Evolutionary conservation across 2,797 vertebrate genomes (phyloP).

Genomic region (Oryzias sinensis): DNA sequence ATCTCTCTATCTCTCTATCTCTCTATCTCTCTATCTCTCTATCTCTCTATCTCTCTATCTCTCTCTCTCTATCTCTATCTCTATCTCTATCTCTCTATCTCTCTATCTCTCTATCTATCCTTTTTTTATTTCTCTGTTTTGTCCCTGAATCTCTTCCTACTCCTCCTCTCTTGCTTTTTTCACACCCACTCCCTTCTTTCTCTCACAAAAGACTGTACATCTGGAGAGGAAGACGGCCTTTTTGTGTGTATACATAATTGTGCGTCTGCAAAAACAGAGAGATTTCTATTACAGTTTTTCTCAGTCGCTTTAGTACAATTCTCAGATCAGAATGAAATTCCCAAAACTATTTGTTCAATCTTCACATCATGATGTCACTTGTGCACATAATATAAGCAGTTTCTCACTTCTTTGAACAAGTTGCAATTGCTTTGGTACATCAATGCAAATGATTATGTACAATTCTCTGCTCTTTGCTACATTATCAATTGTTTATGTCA

Average conservation of each 20-base stretch:
- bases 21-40: slow-evolving; percentile 40
- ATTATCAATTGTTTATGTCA: no score
- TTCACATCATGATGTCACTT: no score
- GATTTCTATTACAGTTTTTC: slow-evolving; percentile 46
- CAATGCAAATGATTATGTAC: no score
- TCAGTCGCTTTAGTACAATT: no score
- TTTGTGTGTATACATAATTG: slow-evolving; percentile 23
- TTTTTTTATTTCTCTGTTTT: slow-evolving; percentile 22
- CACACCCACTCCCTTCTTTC: slow-evolving; percentile 33
- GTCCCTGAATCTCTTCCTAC: slow-evolving; percentile 21
- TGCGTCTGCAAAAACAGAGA: slow-evolving; percentile 6
- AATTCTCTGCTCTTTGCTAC: no score
- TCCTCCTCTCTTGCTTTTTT: slow-evolving; percentile 22
- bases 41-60: slow-evolving; percentile 32
- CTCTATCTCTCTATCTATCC: slow-evolving; percentile 52
- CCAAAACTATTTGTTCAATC: no score
- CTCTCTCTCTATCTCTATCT: slow-evolving; percentile 46
- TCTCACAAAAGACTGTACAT: slow-evolving; percentile 53
- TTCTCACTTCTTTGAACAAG: no score
- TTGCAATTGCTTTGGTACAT: no score
- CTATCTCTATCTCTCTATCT: slow-evolving; percentile 54
- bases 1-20: slow-evolving; percentile 55
- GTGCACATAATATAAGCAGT: no score
- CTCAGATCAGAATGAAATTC: no score
- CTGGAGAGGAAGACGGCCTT: slow-evolving; percentile 27